Evolutionary conservation across 2,888 invertebrate genomes (phyloP).

Genomic region (Sesia apiformis): DNA sequence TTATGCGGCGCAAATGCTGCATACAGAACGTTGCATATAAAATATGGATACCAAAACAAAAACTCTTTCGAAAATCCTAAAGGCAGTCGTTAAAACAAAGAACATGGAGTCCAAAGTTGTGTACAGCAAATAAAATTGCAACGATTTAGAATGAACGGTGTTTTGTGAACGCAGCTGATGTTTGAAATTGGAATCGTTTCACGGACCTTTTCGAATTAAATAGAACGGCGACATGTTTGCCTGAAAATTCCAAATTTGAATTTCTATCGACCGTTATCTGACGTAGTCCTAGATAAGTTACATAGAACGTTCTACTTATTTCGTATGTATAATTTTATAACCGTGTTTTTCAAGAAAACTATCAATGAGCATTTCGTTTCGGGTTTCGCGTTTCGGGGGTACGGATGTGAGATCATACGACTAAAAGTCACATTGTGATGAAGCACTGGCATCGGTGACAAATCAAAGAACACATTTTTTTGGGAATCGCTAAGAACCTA

Average conservation of each 20-base stretch:
- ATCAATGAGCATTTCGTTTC: too few species aligned
- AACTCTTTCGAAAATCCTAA: neutral
- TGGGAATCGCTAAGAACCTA: too few species aligned
- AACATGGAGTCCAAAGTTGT: neutral
- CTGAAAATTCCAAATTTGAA: constrained; percentile 10
- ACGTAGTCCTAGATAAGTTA: neutral
- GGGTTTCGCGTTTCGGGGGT: too few species aligned
- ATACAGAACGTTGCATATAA: neutral
- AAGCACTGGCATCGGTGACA: too few species aligned
- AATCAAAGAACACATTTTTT: too few species aligned
- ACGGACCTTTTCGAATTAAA: constrained; percentile 38
- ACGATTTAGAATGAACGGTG: neutral
- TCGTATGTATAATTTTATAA: neutral
- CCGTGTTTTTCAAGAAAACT: too few species aligned
- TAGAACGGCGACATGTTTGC: constrained; percentile 32
- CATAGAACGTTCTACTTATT: neutral
- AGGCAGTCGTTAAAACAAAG: neutral
- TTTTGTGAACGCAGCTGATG: neutral
- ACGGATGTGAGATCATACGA: too few species aligned
- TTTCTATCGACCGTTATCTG: constrained; percentile 5
- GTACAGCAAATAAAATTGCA: neutral
- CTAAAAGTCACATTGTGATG: too few species aligned
- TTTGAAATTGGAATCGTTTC: constrained; percentile 27
- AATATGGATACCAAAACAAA: neutral
- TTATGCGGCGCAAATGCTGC: neutral